Conservation (phyloP, 2,113 vertebrate species). For the Oplegnathus fasciatus region DNA sequence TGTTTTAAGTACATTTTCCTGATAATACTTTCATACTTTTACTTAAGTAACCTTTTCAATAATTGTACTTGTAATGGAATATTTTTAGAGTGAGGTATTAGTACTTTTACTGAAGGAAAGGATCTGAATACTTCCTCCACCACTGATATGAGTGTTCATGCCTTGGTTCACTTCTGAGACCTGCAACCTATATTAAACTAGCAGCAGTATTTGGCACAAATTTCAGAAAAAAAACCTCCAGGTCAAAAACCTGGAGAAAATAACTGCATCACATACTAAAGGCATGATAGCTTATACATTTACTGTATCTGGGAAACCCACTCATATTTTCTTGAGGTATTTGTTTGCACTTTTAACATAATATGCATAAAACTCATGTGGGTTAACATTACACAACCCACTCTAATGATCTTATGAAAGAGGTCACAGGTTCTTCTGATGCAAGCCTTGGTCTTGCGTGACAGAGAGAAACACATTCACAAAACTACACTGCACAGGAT, state of each 20-base stretch:
- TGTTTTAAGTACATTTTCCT: too few species aligned
- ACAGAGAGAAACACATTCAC: neutral
- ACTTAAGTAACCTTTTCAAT: too few species aligned
- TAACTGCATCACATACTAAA: neutral
- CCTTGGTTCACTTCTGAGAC: neutral
- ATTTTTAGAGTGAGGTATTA: too few species aligned
- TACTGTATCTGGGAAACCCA: neutral
- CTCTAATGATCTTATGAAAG: slow-evolving; percentile 14
- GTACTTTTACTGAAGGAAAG: neutral
- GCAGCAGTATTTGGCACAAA: neutral
- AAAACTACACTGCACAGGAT: neutral
- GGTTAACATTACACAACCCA: neutral
- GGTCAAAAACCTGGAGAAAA: neutral
- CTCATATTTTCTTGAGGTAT: neutral
- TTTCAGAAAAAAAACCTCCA: neutral
- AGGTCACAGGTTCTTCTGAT: slow-evolving; percentile 16
- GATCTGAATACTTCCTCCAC: neutral
- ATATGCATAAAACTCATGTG: neutral
- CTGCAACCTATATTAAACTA: slow-evolving; percentile 2
- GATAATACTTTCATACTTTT: too few species aligned
- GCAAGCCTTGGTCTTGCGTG: neutral
- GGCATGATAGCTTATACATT: neutral
- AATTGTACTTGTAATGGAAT: too few species aligned
- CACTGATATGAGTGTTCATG: neutral
- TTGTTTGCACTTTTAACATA: neutral